phyloP scores from a whole-genome alignment of 2,797 vertebrate species.

The Perodicticus potto region DNA sequence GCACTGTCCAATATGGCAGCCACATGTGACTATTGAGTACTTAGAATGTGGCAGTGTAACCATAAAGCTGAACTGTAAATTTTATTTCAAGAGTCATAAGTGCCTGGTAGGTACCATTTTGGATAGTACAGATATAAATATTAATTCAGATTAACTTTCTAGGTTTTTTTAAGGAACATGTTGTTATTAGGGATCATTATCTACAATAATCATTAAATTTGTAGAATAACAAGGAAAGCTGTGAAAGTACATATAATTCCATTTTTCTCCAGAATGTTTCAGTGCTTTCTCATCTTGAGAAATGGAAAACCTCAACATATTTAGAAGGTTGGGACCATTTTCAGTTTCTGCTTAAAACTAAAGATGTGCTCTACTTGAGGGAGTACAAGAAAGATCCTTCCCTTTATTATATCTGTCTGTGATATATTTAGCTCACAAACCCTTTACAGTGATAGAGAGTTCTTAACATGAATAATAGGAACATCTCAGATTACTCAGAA shows the following conservation, averaged over 20 bases:
- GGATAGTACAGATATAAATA: neutral
- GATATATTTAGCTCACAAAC: neutral
- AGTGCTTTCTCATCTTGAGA: conserved; percentile 11
- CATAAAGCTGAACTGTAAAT: no score
- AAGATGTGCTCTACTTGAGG: neutral
- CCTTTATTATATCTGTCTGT: neutral
- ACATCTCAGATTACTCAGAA: neutral
- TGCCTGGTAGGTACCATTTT: neutral
- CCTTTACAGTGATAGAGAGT: neutral
- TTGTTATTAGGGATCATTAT: neutral
- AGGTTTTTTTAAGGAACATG: neutral
- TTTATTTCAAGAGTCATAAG: neutral
- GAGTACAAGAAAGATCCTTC: neutral
- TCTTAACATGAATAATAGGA: neutral
- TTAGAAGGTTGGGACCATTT: neutral
- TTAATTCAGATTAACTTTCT: neutral
- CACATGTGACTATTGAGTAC: neutral
- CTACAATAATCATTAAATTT: neutral
- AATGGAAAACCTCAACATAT: neutral
- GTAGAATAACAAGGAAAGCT: neutral
- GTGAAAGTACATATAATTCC: neutral
- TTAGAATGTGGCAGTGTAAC: neutral
- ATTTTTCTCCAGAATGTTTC: conserved; percentile 51
- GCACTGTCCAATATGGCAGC: neutral
- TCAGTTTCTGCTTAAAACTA: neutral